Percentiles rank a stretch among this genome's conserved stretches.
These are phyloP conservation scores for Solenopsis invicta DNA, from an alignment of 1,140 invertebrate species.

Conservation along the genomic window DNA sequence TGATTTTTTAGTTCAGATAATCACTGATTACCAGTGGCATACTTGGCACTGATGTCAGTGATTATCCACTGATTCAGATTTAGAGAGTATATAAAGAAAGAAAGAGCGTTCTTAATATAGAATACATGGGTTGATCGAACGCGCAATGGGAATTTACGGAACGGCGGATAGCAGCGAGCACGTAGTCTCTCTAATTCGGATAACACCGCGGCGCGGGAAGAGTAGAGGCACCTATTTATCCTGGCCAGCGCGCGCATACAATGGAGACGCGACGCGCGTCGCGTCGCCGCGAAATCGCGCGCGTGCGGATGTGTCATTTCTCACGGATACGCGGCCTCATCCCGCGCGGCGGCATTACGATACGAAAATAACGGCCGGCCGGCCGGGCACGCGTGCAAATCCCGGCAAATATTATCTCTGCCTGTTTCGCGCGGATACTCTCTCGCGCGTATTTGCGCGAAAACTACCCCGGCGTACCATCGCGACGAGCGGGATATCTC, in stretches of 20 bases:
- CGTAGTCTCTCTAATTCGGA: slow-evolving; percentile 53
- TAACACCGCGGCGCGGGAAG: slow-evolving; percentile 36
- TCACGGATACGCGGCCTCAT: slow-evolving; percentile 35
- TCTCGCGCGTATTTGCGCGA: slow-evolving; percentile 36
- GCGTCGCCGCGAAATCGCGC: slow-evolving; percentile 1
- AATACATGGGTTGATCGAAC: neutral
- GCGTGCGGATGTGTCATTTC: slow-evolving; percentile 52
- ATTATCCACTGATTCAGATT: too few relatives aligned
- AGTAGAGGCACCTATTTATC: slow-evolving; percentile 32
- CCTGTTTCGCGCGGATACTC: slow-evolving; percentile 5
- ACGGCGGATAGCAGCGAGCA: slow-evolving; percentile 19
- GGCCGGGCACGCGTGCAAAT: slow-evolving; percentile 67
- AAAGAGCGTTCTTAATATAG: neutral
- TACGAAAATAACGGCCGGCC: slow-evolving; percentile 68
- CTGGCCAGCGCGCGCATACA: neutral
- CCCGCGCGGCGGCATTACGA: slow-evolving; percentile 56
- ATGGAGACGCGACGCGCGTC: slow-evolving; percentile 6
- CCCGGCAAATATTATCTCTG: slow-evolving; percentile 72
- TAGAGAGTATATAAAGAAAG: too few relatives aligned
- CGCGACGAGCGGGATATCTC: neutral
- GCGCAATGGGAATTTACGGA: slow-evolving; percentile 20
- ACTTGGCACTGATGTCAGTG: too few relatives aligned
- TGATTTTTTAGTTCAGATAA: too few relatives aligned
- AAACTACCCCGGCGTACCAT: slow-evolving; percentile 12
- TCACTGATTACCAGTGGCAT: too few relatives aligned